Evolutionary conservation across 92 coral and sea anemone species (phyloP).

Genomic region (Phenganax marumi): DNA sequence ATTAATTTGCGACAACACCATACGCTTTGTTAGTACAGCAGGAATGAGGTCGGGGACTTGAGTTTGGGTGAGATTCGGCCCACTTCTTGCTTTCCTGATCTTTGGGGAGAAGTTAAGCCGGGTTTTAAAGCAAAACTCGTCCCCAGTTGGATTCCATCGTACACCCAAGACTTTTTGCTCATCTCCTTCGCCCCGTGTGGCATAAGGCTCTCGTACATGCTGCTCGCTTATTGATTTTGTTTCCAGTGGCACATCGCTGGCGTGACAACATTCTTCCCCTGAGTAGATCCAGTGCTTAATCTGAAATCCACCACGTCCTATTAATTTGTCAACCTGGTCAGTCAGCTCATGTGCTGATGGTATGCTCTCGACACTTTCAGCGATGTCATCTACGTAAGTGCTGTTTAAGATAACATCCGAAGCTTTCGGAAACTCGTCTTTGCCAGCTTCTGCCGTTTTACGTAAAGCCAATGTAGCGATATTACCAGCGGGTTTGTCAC

Average conservation of each 20-base stretch:
- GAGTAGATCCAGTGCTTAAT: constrained; percentile 56
- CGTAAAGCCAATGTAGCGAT: constrained; percentile 57
- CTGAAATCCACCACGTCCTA: constrained; percentile 52
- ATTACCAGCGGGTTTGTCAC: constrained; percentile 56
- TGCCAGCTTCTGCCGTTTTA: constrained; percentile 43
- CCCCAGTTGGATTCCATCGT: constrained; percentile 46
- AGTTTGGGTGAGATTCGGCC: constrained; percentile 21
- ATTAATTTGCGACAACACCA: constrained; percentile 58
- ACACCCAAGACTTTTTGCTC: constrained; percentile 55
- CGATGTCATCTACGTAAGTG: constrained; percentile 35
- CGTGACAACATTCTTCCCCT: background rate
- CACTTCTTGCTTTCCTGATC: constrained; percentile 32
- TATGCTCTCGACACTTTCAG: background rate
- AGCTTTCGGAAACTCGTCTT: constrained; percentile 20
- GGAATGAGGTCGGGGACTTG: constrained; percentile 38
- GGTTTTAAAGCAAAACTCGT: constrained; percentile 42
- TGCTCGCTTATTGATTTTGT: background rate
- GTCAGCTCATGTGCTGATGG: background rate
- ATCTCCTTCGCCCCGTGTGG: background rate
- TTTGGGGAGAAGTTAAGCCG: constrained; percentile 48
- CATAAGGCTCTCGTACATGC: background rate
- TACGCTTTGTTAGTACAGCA: constrained; percentile 53
- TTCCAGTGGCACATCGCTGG: background rate
- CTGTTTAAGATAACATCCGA: background rate
- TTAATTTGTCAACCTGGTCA: constrained; percentile 10